Evolutionary conservation across 92 coral and sea anemone species (phyloP), one percentile per base, ranked within the genome.

Genomic region (Porites divaricata): DNA sequence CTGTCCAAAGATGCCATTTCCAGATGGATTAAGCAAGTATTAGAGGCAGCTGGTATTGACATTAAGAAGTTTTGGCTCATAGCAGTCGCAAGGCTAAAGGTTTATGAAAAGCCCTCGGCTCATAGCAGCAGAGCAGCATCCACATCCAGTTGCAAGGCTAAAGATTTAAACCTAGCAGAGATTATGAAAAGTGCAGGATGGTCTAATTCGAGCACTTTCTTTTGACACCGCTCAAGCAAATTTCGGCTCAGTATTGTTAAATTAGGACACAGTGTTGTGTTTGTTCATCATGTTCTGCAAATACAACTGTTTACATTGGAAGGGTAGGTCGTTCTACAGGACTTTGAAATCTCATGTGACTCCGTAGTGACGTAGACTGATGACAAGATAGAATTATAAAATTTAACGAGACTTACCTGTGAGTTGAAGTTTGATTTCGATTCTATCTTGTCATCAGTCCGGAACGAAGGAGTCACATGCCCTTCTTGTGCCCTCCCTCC

Each of bases 91-190:
- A 35, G 45, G 45, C 45, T 35, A 35, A 35, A 35, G 84, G 83
- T 45, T 57, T 84, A 22, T n/a, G n/a, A n/a, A n/a, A 87, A 80
- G 48, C 54, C 72, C 62, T 87, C 87, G 0, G 87, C 87, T 58
- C 87, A 87, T 71, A 86, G 87, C 62, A 62, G 69, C 41, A 75
- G 76, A 69, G 85, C 88, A 19, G 89, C 89, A 22, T 83, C 88
- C 58, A 89, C 88, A 77, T 67, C 79, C 51, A 71, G 70, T 53
- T 77, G 89, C 57, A 78, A 35, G 45, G 45, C 45, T 35, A 35
- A 35, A 35, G 84, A 78, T 45, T 57, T 84, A 22, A 70, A 45
- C 53, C 49, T 89, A 17, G 45, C 57, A 45, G 74, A 11, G 28
- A 76, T 88, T 11, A 82, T 88, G 83, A n/a, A 83, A 22, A 20